Percentiles rank a stretch among this genome's conserved stretches.
Evolutionary conservation across 2,797 vertebrate species (phyloP).

Genomic region (Centropyge bicolor): DNA sequence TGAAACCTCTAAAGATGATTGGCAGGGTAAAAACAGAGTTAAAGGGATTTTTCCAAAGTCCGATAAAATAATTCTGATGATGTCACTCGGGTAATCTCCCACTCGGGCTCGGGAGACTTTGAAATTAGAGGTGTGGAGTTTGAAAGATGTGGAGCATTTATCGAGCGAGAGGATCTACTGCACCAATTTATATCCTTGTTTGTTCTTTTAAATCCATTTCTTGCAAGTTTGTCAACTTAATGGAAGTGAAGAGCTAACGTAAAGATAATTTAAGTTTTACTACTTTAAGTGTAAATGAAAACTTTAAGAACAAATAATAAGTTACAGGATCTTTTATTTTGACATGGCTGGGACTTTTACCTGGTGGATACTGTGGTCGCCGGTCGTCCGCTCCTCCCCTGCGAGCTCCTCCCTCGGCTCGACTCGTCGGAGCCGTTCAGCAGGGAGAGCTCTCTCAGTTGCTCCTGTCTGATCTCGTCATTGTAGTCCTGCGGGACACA

Average conservation of each 20-base stretch:
- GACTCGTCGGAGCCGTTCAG: constrained; percentile 96
- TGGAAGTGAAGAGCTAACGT: neutral
- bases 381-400: constrained; percentile 89
- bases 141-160: neutral
- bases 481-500: constrained; percentile 92
- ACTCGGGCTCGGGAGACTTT: too few relatives aligned
- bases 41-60: neutral
- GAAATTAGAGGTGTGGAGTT: too few relatives aligned
- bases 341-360: constrained; percentile 73
- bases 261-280: neutral
- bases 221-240: too few relatives aligned
- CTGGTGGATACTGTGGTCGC: constrained; percentile 87
- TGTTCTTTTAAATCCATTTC: neutral
- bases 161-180: neutral
- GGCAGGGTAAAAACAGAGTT: neutral
- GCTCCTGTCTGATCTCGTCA: constrained; percentile 99
- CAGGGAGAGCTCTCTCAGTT: constrained; percentile 95
- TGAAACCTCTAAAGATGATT: neutral
- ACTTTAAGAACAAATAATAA: neutral
- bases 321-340: neutral
- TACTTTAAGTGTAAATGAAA: too few relatives aligned
- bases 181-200: neutral
- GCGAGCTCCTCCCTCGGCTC: constrained; percentile 88
- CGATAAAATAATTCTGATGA: neutral
- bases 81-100: neutral